Evolutionary conservation across 2,113 vertebrate species (phyloP).

Genomic region (Pteruthius melanotis): DNA sequence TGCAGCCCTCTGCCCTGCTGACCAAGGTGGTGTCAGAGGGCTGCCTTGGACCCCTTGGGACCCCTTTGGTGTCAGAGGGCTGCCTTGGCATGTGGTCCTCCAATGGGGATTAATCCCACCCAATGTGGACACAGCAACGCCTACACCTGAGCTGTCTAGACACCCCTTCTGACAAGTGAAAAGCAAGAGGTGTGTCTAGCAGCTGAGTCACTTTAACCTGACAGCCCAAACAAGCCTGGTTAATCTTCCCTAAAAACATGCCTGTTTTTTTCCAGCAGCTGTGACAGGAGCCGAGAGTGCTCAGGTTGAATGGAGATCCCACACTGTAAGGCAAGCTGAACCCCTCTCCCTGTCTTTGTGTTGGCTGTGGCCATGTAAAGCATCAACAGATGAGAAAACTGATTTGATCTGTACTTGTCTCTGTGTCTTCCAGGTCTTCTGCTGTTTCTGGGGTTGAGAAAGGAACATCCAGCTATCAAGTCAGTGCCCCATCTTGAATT

Average conservation of each 20-base stretch:
- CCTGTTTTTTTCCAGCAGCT: not conserved
- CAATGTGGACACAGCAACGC: accelerated
- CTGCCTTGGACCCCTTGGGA: too few species aligned
- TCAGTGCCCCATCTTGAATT: not conserved
- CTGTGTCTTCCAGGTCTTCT: not conserved
- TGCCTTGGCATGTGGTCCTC: not conserved
- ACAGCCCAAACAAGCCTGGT: not conserved
- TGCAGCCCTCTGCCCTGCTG: not conserved
- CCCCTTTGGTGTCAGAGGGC: not conserved
- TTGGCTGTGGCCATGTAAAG: not conserved
- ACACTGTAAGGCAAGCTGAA: not conserved
- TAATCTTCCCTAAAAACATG: not conserved
- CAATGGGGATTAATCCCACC: not conserved
- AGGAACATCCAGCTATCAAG: not conserved
- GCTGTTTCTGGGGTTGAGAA: not conserved
- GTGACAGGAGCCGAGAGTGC: not conserved
- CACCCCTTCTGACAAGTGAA: not conserved
- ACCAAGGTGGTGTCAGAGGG: not conserved
- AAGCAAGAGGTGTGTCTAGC: not conserved
- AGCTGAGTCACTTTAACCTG: not conserved
- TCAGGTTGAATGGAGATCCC: not conserved
- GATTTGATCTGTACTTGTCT: not conserved
- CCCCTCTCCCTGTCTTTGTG: not conserved
- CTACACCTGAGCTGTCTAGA: not conserved
- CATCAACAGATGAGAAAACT: not conserved